phyloP scores from a whole-genome alignment of 2,888 invertebrate species.

The Archaeoteleia sp. region DNA sequence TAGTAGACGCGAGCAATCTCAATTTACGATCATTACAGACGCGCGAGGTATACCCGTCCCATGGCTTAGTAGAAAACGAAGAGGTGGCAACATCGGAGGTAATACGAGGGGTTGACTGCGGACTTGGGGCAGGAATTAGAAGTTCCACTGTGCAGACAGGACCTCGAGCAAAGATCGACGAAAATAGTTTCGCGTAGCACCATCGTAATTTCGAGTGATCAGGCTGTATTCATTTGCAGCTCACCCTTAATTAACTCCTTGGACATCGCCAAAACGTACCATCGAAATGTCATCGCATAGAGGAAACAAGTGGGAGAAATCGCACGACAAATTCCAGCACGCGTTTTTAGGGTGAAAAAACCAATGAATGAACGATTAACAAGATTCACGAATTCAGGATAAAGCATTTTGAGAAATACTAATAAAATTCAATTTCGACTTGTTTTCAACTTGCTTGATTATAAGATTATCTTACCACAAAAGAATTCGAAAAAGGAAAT shows the following conservation, averaged over 20 bases:
- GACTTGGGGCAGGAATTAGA: conserved; percentile 14
- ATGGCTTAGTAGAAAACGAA: conserved; percentile 18
- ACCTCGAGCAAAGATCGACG: conserved; percentile 54
- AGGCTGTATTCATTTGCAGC: conserved; percentile 65
- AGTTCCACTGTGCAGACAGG: conserved; percentile 22
- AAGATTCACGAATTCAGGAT: too few relatives aligned
- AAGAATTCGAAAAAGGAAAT: too few relatives aligned
- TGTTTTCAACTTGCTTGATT: too few relatives aligned
- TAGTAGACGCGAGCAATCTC: conserved; percentile 35
- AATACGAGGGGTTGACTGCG: conserved; percentile 38
- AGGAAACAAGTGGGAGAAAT: conserved; percentile 18
- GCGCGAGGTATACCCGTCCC: conserved; percentile 15
- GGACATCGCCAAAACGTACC: conserved; percentile 19
- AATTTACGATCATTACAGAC: conserved; percentile 50
- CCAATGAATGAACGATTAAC: too few relatives aligned
- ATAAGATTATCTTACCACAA: too few relatives aligned
- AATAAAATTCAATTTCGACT: neutral
- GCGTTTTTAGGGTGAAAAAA: too few relatives aligned
- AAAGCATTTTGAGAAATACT: neutral
- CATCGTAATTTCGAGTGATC: conserved; percentile 65
- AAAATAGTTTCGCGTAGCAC: conserved; percentile 63
- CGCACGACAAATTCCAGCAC: too few relatives aligned
- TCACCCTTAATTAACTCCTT: conserved; percentile 60
- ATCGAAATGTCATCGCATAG: conserved; percentile 19
- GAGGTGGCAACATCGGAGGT: conserved; percentile 38